These are phyloP conservation scores for Bombus vancouverensis DNA, from an alignment of 1,140 invertebrate genomes.

Conservation along the genomic window DNA sequence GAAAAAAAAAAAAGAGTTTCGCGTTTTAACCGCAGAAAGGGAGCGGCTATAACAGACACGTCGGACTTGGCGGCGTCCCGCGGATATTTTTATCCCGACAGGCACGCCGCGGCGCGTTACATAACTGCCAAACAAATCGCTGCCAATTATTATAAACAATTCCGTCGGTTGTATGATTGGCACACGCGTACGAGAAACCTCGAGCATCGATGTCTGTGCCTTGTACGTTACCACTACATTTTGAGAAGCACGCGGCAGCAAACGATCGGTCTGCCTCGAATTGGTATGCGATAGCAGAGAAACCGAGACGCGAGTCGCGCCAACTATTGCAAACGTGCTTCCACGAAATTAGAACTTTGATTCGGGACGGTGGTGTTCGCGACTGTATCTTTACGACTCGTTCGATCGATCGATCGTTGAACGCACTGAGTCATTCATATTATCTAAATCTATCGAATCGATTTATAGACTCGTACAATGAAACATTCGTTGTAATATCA, in stretches of 20 bases:
- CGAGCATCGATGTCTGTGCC: background rate
- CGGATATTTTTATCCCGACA: slow-evolving; percentile 75
- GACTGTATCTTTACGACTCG: background rate
- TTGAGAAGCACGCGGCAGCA: background rate
- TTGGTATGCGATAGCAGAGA: slow-evolving; percentile 60
- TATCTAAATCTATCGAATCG: background rate
- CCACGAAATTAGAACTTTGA: slow-evolving; percentile 64
- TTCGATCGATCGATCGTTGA: slow-evolving; percentile 5
- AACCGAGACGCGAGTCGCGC: slow-evolving; percentile 48
- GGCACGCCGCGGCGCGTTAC: slow-evolving; percentile 73
- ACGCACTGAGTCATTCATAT: slow-evolving; percentile 3
- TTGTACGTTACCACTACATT: background rate
- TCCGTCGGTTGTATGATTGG: slow-evolving; percentile 48
- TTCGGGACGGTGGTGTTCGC: background rate
- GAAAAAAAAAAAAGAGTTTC: slow-evolving; percentile 43
- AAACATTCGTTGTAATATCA: background rate
- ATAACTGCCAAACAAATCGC: slow-evolving; percentile 74
- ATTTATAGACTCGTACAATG: background rate
- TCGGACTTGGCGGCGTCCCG: slow-evolving; percentile 68
- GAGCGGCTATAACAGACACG: slow-evolving; percentile 65
- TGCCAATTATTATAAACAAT: slow-evolving; percentile 80
- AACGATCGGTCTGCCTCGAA: slow-evolving; percentile 48
- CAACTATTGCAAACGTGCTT: slow-evolving; percentile 62
- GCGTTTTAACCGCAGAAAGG: slow-evolving; percentile 54
- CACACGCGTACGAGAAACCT: slow-evolving; percentile 12